These are phyloP conservation scores for Pseudococcus jackbeardsleyi DNA, from an alignment of 2,888 invertebrate species.

Conservation along the genomic window DNA sequence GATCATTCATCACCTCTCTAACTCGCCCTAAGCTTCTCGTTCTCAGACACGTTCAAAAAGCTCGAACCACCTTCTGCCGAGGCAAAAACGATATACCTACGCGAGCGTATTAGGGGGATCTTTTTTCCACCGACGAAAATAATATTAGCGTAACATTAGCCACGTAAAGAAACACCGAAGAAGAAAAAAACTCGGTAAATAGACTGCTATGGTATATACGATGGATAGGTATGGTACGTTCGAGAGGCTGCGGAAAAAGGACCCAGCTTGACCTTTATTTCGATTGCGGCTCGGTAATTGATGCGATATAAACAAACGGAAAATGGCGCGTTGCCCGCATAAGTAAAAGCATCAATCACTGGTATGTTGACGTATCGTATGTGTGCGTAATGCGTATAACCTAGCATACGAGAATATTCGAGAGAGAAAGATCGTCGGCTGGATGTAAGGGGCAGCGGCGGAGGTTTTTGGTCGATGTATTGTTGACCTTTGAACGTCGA, in stretches of 20 bases:
- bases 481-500: not conserved
- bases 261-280: conserved; percentile 42
- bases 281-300: conserved; percentile 38
- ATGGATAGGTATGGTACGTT: not conserved
- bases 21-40: not conserved
- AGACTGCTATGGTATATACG: not conserved
- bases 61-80: not conserved
- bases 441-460: not conserved
- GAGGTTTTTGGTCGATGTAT: not conserved
- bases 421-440: not conserved
- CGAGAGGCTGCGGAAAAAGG: not conserved
- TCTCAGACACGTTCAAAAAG: not conserved
- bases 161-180: not conserved
- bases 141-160: not conserved
- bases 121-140: not conserved
- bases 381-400: not conserved
- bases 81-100: not conserved
- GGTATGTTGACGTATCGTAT: conserved; percentile 22
- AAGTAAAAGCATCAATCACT: conserved; percentile 54
- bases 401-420: not conserved
- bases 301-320: conserved; percentile 53
- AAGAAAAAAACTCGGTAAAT: not conserved
- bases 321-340: conserved; percentile 41
- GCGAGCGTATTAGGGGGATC: not conserved
- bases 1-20: conserved; percentile 2